Evolutionary conservation across 2,888 invertebrate species (phyloP).

Genomic region (Tetragnatha montana): DNA sequence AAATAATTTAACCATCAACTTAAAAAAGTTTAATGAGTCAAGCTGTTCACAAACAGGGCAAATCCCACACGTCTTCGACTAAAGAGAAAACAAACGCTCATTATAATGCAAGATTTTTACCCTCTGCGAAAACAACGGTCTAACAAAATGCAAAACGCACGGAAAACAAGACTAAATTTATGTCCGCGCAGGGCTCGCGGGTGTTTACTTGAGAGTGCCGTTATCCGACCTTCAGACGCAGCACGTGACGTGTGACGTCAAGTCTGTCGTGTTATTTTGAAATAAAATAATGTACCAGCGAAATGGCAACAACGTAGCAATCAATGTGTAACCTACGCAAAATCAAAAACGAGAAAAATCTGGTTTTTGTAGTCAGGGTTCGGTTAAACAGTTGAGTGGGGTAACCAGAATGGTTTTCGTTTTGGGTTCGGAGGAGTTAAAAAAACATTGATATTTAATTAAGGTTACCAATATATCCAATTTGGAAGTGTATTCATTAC

Average conservation of each 20-base stretch:
- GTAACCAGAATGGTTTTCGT: neutral
- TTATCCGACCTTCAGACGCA: slow-evolving; percentile 32
- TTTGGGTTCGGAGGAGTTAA: too few species aligned
- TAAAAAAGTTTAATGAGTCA: neutral
- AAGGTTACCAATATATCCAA: too few species aligned
- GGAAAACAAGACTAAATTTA: neutral
- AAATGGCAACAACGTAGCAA: neutral
- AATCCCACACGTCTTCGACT: neutral
- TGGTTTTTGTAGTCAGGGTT: neutral
- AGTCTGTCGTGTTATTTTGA: neutral
- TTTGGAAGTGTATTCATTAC: too few species aligned
- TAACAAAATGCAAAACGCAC: neutral
- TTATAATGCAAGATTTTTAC: neutral
- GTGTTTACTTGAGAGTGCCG: neutral
- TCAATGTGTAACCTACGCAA: neutral
- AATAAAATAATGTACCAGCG: neutral
- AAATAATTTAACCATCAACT: too few species aligned
- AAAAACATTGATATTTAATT: too few species aligned
- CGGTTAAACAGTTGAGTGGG: neutral
- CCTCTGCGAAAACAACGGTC: neutral
- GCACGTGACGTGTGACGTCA: slow-evolving; percentile 43
- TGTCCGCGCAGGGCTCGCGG: neutral
- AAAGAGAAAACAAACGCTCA: neutral
- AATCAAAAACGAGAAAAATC: neutral
- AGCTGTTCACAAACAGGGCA: neutral